Conservation (phyloP, 2,113 vertebrate species). For the Aegithalos caudatus region DNA sequence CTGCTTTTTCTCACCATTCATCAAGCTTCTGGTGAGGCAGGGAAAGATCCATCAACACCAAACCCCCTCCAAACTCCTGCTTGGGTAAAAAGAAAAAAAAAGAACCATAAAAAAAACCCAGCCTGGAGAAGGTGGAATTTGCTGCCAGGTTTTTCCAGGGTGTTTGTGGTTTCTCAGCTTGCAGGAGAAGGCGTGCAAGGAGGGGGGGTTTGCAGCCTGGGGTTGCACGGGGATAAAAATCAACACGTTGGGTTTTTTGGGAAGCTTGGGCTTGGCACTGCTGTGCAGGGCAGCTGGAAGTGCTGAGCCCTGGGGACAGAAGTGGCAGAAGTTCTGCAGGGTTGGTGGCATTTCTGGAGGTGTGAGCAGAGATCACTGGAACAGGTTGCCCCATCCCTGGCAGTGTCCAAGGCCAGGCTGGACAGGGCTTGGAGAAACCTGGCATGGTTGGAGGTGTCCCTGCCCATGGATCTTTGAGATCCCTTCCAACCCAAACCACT, state of each 20-base stretch:
- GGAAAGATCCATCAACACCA: slow-evolving; percentile 54
- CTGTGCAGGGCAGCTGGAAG: neutral
- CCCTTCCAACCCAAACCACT: neutral
- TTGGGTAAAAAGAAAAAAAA: neutral
- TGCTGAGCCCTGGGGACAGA: neutral
- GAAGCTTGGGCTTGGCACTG: neutral
- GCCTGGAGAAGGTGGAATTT: neutral
- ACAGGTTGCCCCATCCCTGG: neutral
- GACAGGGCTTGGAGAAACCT: accelerated
- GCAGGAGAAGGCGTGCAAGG: neutral
- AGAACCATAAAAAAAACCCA: neutral
- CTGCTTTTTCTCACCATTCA: slow-evolving; percentile 44
- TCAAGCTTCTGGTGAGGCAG: slow-evolving; percentile 30
- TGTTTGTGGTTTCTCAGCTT: slow-evolving; percentile 34
- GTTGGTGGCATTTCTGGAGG: neutral
- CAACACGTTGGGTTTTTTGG: neutral
- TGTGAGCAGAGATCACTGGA: neutral
- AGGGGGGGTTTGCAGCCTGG: neutral
- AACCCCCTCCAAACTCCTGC: neutral
- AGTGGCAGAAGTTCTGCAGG: neutral
- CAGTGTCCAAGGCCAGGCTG: neutral
- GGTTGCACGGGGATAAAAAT: neutral
- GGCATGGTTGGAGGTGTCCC: neutral
- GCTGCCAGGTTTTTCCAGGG: neutral
- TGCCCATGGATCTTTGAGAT: neutral